Conservation (phyloP, 1,140 invertebrate genomes). For the Anastrepha obliqua region DNA sequence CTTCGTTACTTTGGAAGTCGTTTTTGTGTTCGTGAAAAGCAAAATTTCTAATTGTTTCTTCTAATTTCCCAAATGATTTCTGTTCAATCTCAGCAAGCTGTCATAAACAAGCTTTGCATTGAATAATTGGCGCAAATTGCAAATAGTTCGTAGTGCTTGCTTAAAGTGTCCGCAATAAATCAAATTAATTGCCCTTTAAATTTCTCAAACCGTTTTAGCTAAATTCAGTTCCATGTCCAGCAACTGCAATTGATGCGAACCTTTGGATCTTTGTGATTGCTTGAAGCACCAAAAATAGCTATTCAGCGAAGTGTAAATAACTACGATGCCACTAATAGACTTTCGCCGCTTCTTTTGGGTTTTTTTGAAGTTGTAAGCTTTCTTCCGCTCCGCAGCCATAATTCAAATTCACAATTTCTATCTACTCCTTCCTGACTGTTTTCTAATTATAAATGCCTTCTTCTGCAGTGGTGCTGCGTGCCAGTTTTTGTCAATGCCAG, state of each 20-base stretch:
- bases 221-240: constrained; percentile 16
- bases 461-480: no score
- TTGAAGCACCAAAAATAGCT: neutral
- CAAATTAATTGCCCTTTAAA: constrained; percentile 31
- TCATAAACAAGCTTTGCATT: neutral
- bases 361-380: no score
- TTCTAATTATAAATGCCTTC: constrained; percentile 33
- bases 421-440: neutral
- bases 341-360: neutral
- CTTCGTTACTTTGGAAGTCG: neutral
- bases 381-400: neutral
- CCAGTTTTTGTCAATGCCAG: constrained; percentile 22
- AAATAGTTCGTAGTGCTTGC: constrained; percentile 8
- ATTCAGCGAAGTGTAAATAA: constrained; percentile 39
- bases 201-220: constrained; percentile 27
- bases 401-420: neutral
- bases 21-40: neutral
- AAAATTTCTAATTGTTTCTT: neutral
- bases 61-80: constrained; percentile 29
- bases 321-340: constrained; percentile 29
- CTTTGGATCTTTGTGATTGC: neutral
- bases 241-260: neutral
- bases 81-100: constrained; percentile 37
- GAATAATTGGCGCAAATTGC: constrained; percentile 6
- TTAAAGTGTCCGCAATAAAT: constrained; percentile 45